A percentile compares a stretch with the other conserved stretches of the same genome.
Conservation (phyloP, 2,113 vertebrate species). For the Hemicordylus capensis region DNA sequence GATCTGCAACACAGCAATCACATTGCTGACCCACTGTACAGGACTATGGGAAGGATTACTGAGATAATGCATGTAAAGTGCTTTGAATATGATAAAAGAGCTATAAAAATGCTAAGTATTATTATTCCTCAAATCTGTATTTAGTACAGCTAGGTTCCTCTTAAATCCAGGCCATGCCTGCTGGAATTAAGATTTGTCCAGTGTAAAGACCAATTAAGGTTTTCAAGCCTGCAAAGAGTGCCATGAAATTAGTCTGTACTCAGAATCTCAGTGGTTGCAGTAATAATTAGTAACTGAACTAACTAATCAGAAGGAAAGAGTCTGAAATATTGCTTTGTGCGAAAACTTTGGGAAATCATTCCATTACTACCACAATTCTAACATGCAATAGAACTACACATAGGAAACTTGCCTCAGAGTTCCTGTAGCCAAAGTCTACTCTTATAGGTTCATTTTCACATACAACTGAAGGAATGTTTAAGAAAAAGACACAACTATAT, state of each 20-base stretch:
- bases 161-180: neutral
- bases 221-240: rapidly evolving
- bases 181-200: neutral
- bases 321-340: neutral
- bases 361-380: neutral
- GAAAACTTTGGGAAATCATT: neutral
- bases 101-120: neutral
- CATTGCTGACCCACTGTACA: too few relatives aligned
- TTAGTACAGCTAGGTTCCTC: neutral
- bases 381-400: neutral
- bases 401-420: neutral
- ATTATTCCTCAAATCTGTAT: neutral
- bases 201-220: too few relatives aligned
- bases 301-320: too few relatives aligned
- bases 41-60: neutral
- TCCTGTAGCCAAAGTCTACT: neutral
- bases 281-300: too few relatives aligned
- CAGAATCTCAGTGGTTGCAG: neutral
- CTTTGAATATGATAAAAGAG: neutral
- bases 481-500: too few relatives aligned
- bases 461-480: too few relatives aligned
- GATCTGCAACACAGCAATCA: neutral
- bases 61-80: neutral
- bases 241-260: neutral
- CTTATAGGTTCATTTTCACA: too few relatives aligned